A percentile compares a stretch with the other conserved stretches of the same genome.
Conservation (phyloP, 2,113 vertebrate genomes). For the Serilophus lunatus region DNA sequence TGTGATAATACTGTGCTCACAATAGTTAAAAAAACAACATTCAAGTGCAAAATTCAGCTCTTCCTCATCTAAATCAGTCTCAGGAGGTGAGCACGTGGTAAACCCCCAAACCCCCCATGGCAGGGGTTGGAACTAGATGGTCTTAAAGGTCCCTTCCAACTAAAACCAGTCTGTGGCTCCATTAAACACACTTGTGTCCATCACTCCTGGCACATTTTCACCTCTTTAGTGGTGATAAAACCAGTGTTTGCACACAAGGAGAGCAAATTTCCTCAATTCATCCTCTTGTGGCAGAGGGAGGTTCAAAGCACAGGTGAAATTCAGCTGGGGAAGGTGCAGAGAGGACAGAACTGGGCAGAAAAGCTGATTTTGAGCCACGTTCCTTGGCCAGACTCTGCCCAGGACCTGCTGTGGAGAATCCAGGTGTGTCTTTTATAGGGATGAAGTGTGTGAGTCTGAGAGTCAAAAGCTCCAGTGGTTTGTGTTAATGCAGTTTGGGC, state of each 20-base stretch:
- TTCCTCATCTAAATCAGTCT: neutral
- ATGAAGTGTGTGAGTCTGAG: too few relatives aligned
- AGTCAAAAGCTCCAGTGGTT: neutral
- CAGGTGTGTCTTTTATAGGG: rapidly evolving
- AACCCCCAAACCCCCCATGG: neutral
- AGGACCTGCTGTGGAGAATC: neutral
- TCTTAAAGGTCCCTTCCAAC: neutral
- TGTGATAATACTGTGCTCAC: neutral
- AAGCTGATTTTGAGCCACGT: neutral
- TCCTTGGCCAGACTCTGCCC: neutral
- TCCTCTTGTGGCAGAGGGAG: neutral
- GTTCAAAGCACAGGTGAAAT: neutral
- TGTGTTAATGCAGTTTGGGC: neutral
- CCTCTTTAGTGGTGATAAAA: neutral
- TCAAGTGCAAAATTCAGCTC: neutral
- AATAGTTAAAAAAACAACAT: neutral
- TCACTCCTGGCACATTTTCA: rapidly evolving
- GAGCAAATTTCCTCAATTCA: neutral
- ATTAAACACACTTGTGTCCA: rapidly evolving
- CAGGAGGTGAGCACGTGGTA: neutral
- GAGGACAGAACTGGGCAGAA: neutral
- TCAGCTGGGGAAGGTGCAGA: neutral
- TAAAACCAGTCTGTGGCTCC: too few relatives aligned
- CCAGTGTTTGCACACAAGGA: neutral
- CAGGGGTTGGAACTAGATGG: neutral